Conservation (phyloP, 92 coral and sea anemone genomes). For the Virgularia gustaviana region DNA sequence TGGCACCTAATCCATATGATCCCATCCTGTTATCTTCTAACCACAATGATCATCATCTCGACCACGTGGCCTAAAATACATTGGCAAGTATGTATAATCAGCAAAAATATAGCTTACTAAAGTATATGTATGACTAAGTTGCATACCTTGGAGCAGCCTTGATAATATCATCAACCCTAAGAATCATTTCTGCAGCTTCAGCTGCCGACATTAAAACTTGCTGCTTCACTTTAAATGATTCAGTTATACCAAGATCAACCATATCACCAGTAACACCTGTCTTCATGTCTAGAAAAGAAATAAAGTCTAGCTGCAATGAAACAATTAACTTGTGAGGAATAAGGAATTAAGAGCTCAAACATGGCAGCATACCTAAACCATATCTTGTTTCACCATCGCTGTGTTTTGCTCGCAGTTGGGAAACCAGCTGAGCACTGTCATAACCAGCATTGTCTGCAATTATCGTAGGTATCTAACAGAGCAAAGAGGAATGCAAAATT, state of each 20-base stretch:
- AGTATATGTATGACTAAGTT: not conserved
- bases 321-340: not conserved
- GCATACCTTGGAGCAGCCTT: constrained; percentile 95
- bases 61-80: constrained; percentile 19
- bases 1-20: not conserved
- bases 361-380: constrained; percentile 68
- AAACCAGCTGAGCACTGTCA: constrained; percentile 95
- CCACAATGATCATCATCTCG: constrained; percentile 34
- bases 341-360: not conserved
- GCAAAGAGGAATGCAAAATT: not conserved
- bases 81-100: too few relatives aligned
- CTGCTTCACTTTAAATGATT: constrained; percentile 87
- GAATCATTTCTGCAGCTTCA: constrained; percentile 96
- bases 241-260: constrained; percentile 92
- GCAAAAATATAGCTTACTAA: too few relatives aligned
- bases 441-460: constrained; percentile 99
- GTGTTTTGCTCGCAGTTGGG: constrained; percentile 92
- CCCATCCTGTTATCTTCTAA: not conserved
- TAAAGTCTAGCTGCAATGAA: not conserved
- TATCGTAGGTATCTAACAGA: constrained; percentile 79
- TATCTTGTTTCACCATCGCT: constrained; percentile 76
- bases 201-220: constrained; percentile 92
- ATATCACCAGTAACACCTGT: constrained; percentile 84
- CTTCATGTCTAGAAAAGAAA: constrained; percentile 70
- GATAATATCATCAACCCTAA: constrained; percentile 92